phyloP scores from a whole-genome alignment of 1,140 invertebrate species.

The Proctacanthus coquilletti region DNA sequence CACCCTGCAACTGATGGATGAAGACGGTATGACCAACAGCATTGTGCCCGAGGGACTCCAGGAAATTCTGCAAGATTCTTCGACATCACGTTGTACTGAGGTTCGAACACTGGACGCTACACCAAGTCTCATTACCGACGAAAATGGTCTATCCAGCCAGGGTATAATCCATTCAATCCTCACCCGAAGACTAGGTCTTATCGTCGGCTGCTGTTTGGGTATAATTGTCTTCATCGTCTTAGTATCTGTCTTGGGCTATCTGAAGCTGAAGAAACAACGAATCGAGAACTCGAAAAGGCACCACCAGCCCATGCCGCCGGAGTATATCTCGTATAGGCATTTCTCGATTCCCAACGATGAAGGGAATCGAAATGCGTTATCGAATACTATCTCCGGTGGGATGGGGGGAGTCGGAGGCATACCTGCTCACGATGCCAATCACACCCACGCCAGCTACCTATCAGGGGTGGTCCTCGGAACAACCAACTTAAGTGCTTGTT shows the following conservation, averaged over 20 bases:
- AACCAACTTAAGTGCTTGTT: conserved; percentile 28
- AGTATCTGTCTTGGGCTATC: conserved; percentile 65
- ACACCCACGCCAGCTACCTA: conserved; percentile 17
- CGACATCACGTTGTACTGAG: conserved; percentile 57
- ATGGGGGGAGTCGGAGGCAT: background rate
- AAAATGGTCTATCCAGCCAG: conserved; percentile 46
- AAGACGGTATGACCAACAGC: conserved; percentile 10
- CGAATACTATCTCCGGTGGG: conserved; percentile 1
- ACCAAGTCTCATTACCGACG: conserved; percentile 41
- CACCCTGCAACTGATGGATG: conserved; percentile 12
- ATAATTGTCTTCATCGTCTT: conserved; percentile 70
- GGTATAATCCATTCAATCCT: conserved; percentile 49
- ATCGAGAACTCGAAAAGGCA: conserved; percentile 50
- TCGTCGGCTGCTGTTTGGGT: conserved; percentile 70
- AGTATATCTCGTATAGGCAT: conserved; percentile 58
- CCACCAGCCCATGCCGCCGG: conserved; percentile 39
- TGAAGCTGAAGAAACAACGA: conserved; percentile 70
- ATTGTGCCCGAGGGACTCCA: conserved; percentile 35
- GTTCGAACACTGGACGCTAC: conserved; percentile 58
- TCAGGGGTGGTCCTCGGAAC: conserved; percentile 26
- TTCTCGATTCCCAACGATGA: conserved; percentile 39
- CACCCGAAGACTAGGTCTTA: conserved; percentile 61
- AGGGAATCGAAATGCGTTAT: conserved; percentile 14
- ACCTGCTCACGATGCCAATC: conserved; percentile 5
- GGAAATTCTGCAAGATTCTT: conserved; percentile 52